Conservation (phyloP, 1,140 invertebrate species). For the Camponotus floridanus region DNA sequence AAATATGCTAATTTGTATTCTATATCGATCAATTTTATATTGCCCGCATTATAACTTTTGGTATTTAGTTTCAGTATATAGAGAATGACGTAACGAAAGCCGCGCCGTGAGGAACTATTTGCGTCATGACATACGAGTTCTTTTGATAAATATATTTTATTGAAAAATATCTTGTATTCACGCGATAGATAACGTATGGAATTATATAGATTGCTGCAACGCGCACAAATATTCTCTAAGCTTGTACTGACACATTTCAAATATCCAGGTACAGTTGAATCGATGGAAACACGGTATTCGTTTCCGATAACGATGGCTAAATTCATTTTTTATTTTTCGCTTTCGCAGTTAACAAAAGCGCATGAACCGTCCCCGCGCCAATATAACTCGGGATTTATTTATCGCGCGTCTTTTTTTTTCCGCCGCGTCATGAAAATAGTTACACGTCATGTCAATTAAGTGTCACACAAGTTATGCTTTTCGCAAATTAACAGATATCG, state of each 20-base stretch:
- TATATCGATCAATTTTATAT: too few species aligned
- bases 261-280: not conserved
- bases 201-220: not conserved
- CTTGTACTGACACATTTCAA: not conserved
- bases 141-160: not conserved
- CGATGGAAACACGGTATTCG: slow-evolving; percentile 6
- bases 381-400: slow-evolving; percentile 42
- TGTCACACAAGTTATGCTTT: not conserved
- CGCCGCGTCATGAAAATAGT: slow-evolving; percentile 51
- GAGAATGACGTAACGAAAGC: too few species aligned
- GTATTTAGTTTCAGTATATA: too few species aligned
- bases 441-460: slow-evolving; percentile 60
- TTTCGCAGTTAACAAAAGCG: not conserved
- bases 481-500: not conserved
- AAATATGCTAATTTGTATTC: too few species aligned
- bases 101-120: not conserved
- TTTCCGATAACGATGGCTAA: slow-evolving; percentile 12
- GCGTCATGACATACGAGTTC: not conserved
- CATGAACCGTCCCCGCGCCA: not conserved
- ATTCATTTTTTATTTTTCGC: slow-evolving; percentile 38
- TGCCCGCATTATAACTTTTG: too few species aligned
- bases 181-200: not conserved
- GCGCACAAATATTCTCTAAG: not conserved
- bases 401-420: not conserved
- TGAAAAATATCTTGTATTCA: slow-evolving; percentile 6